Percentiles rank a stretch among this genome's conserved stretches.
These are phyloP conservation scores for Protonemura montana DNA, from an alignment of 2,888 invertebrate genomes.

Conservation along the genomic window DNA sequence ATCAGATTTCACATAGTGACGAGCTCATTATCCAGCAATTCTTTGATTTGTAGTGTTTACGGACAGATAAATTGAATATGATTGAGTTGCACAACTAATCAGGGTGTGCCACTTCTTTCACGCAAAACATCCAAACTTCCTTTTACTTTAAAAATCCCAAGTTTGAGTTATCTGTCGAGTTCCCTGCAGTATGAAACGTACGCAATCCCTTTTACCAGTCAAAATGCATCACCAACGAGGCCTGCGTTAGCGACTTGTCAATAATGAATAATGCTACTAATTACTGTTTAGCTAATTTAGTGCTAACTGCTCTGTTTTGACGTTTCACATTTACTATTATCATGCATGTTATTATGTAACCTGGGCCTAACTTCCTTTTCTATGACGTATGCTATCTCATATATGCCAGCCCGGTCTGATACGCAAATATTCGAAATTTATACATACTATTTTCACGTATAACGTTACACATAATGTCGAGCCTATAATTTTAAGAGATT, in stretches of 20 bases:
- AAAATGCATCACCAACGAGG: not conserved
- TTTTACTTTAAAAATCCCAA: too few species aligned
- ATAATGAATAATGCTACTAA: not conserved
- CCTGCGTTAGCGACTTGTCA: not conserved
- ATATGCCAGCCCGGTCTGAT: not conserved
- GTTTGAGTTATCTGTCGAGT: too few species aligned
- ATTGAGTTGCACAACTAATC: too few species aligned
- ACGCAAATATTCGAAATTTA: not conserved
- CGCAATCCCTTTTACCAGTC: not conserved
- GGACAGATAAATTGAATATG: too few species aligned
- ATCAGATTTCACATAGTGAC: too few species aligned
- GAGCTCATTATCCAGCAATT: too few species aligned
- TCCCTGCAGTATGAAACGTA: too few species aligned
- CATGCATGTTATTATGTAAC: constrained; percentile 7
- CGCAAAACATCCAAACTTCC: too few species aligned
- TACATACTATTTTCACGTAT: not conserved
- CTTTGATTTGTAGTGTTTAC: too few species aligned
- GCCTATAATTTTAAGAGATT: not conserved
- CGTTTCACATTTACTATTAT: not conserved
- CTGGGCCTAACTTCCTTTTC: not conserved
- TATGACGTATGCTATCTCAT: not conserved
- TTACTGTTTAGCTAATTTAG: constrained; percentile 7
- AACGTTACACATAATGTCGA: not conserved
- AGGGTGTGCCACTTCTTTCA: too few species aligned
- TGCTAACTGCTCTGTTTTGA: constrained; percentile 12